Evolutionary conservation across 2,113 vertebrate species (phyloP), one percentile per base, ranked within the genome.

Genomic region (Aldabrachelys gigantea): DNA sequence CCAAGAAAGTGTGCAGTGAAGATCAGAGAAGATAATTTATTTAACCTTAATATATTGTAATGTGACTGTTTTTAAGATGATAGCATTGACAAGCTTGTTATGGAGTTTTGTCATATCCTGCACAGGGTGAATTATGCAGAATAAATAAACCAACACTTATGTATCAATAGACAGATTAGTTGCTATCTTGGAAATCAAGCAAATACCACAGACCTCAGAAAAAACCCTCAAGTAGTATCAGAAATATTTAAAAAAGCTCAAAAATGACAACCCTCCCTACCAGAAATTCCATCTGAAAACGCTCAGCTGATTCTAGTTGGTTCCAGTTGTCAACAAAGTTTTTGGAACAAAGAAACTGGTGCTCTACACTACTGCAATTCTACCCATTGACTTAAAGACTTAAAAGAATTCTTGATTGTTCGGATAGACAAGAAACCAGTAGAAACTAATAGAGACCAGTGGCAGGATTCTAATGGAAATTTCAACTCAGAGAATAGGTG

Each of bases 11-110:
- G 41, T 54, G 90, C 5, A 0, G 13, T 84, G 10, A 96, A 44
- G 94, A 91, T 29, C 35, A 91, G 91, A 96, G 94, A 96, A 86
- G 59, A 62, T 14, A 31, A 62, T 62, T n/a, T 69, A n/a, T 76
- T 84, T 84, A 95, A 93, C 89, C 87, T 94, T 94, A 91, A 96
- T 95, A 88, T 79, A 59, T 3, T 22, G 95, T 95, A 90, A 91
- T 92, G 72, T 94, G 90, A 82, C 56, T 95, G 91, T 76, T 80
- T 93, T 87, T 91, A 95, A 95, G 44, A 78, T 44, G 75, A 47
- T 78, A 44, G 25, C 5, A 75, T 14, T 96, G 8, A 41, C 83
- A 75, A 44, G 86, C 95, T 96, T 97, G 75, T 78, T 95, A 95
- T 95, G 94, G 85, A 95, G 82, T 56, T 95, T 95, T 96, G 19